Evolutionary conservation across 2,113 vertebrate species (phyloP).

Genomic region (Nerophis ophidion): DNA sequence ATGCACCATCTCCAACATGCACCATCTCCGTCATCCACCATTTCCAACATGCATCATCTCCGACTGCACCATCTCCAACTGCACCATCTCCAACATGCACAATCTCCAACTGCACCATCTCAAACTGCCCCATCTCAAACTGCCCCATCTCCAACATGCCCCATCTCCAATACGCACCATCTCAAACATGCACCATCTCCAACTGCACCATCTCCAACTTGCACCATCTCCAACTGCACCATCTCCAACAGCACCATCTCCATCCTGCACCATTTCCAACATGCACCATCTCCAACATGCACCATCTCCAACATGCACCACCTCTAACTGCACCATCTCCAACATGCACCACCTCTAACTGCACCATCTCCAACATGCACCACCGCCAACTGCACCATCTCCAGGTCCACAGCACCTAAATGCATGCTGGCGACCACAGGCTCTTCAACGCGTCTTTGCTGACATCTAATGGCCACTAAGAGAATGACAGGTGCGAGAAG

Average conservation of each 20-base stretch:
- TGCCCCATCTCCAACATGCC: constrained; percentile 60
- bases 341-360: constrained; percentile 50
- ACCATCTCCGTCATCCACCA: constrained; percentile 52
- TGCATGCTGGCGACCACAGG: background rate
- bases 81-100: constrained; percentile 58
- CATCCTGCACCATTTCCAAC: constrained; percentile 49
- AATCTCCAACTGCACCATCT: constrained; percentile 61
- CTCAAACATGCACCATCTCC: constrained; percentile 67
- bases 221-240: constrained; percentile 57
- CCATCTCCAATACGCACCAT: constrained; percentile 57
- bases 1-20: constrained; percentile 26
- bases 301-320: constrained; percentile 54
- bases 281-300: constrained; percentile 67
- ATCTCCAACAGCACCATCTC: constrained; percentile 63
- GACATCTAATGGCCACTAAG: constrained; percentile 65
- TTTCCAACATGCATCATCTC: constrained; percentile 64
- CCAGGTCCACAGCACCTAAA: constrained; percentile 57
- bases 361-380: constrained; percentile 59
- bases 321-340: constrained; percentile 64
- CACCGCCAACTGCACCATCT: constrained; percentile 61
- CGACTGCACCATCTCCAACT: constrained; percentile 51
- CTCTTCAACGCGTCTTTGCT: constrained; percentile 64
- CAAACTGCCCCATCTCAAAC: constrained; percentile 51
- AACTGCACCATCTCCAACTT: constrained; percentile 52
- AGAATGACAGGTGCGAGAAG: background rate